Evolutionary conservation across 2,888 invertebrate species (phyloP), one percentile per base, ranked within the genome.

Genomic region (Mystacides longicornis): DNA sequence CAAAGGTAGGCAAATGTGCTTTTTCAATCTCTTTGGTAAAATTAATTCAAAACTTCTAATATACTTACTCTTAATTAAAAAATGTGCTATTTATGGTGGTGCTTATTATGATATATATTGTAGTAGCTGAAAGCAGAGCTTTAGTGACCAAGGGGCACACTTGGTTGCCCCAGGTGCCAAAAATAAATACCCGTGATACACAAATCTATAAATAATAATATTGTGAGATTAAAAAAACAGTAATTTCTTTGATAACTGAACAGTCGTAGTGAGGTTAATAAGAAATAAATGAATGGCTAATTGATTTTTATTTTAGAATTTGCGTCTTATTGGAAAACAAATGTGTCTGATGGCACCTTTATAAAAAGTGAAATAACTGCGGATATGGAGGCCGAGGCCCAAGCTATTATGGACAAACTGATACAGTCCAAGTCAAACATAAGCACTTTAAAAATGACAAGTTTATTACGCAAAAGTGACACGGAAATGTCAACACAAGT

Each of bases 241-340:
- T 27, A 27, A 5, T 27, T 27, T 7, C 11, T 27, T 27, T 27
- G 27, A 5, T 27, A 7, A n/a, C n/a, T n/a, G n/a, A 31, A 31
- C 31, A 31, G 7, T 9, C 14, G 14, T 31, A 9, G 31, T 9
- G 7, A 31, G 14, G 31, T 9, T 31, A 31, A 7, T 31, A 9
- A 9, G 7, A 31, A 9, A 9, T 9, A 9, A 31, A 9, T 31
- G 31, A 31, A 31, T 9, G 7, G 7, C 31, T 14, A 31, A 31
- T 31, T 14, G 14, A 31, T 31, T 52, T 49, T 58, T 54, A 57
- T 65, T 67, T 60, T 58, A 71, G 71, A 62, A 55, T 63, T 67
- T 45, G 68, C 68, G 57, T 64, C 68, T 52, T 72, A 71, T 62
- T 69, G 69, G 67, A 50, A 60, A 22, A 47, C 52, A 27, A 49